phyloP scores from a whole-genome alignment of 2,113 vertebrate genomes.

The Pachypanchax playfairii region DNA sequence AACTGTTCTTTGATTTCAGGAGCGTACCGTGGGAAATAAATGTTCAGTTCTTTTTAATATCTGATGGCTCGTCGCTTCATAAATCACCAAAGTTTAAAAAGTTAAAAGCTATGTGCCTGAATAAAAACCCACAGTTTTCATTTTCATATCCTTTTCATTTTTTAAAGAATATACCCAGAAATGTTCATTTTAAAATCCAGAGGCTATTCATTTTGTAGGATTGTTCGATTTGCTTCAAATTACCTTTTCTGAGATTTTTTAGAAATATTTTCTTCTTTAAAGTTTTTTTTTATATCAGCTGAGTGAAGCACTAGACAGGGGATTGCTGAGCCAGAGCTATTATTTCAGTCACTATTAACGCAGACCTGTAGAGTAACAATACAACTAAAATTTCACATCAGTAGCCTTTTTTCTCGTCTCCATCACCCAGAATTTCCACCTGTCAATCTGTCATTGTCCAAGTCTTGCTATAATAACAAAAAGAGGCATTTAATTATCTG shows the following conservation, averaged over 20 bases:
- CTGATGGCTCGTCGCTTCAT: neutral
- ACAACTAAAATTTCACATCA: slow-evolving; percentile 35
- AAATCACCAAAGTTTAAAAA: neutral
- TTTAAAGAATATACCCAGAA: slow-evolving; percentile 6
- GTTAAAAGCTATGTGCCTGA: neutral
- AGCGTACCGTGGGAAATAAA: neutral
- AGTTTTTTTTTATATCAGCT: slow-evolving; percentile 33
- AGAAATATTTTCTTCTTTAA: neutral
- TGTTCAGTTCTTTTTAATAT: no score
- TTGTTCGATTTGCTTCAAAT: slow-evolving; percentile 34
- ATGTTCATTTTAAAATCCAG: slow-evolving; percentile 43
- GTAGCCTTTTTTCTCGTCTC: slow-evolving; percentile 21
- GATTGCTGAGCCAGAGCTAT: slow-evolving; percentile 16
- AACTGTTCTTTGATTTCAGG: neutral
- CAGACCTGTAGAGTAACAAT: slow-evolving; percentile 54
- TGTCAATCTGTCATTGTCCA: slow-evolving; percentile 62
- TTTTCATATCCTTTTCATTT: slow-evolving; percentile 18
- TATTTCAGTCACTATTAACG: slow-evolving; percentile 36
- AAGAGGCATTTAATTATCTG: slow-evolving; percentile 68
- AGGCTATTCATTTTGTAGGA: slow-evolving; percentile 45
- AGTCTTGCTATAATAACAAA: slow-evolving; percentile 43
- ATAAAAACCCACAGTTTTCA: neutral
- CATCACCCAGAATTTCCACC: slow-evolving; percentile 34
- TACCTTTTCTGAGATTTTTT: slow-evolving; percentile 19
- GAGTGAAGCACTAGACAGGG: slow-evolving; percentile 28